A percentile compares a stretch with the other conserved stretches of the same genome.
Evolutionary conservation across 2,888 invertebrate species (phyloP).

Genomic region (Acleris emargana): DNA sequence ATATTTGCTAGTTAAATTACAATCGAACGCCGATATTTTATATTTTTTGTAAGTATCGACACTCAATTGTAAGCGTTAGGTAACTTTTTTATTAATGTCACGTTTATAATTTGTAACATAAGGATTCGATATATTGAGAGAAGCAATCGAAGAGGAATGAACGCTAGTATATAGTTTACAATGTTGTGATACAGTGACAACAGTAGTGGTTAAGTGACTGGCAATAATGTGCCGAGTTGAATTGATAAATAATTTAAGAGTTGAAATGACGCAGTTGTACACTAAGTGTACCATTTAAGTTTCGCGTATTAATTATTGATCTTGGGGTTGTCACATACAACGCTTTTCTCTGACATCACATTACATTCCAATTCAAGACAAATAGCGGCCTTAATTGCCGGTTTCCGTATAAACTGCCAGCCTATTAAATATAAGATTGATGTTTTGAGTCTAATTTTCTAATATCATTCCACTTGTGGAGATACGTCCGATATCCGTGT

Average conservation of each 20-base stretch:
- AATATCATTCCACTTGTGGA: constrained; percentile 16
- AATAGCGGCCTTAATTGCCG: too few relatives aligned
- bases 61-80: not conserved
- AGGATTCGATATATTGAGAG: constrained; percentile 2
- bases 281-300: too few relatives aligned
- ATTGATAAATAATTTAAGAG: not conserved
- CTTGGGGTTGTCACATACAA: too few relatives aligned
- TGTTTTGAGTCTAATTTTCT: constrained; percentile 3
- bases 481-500: not conserved
- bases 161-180: constrained; percentile 31
- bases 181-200: constrained; percentile 23
- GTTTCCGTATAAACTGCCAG: not conserved
- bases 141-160: constrained; percentile 38
- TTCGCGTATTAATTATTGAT: too few relatives aligned
- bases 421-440: not conserved
- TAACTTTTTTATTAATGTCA: not conserved
- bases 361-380: too few relatives aligned
- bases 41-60: not conserved
- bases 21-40: not conserved
- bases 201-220: not conserved
- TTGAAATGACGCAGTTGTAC: too few relatives aligned
- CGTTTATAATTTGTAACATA: not conserved
- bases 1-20: not conserved
- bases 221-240: not conserved
- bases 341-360: too few relatives aligned